Evolutionary conservation across 2,888 invertebrate species (phyloP).

Genomic region (Neocrepidodera transversa): DNA sequence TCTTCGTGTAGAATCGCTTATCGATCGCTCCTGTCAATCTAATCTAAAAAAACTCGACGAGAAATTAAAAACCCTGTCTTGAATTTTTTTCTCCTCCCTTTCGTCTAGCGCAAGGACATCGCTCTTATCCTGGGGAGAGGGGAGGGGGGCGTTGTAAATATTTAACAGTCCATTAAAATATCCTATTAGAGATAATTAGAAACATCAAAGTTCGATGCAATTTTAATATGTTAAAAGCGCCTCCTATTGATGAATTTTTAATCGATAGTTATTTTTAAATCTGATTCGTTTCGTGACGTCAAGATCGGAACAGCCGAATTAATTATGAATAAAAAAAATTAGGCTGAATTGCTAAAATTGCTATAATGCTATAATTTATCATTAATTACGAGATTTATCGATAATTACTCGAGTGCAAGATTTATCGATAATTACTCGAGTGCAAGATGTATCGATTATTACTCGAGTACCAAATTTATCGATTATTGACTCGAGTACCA

Average conservation of each 20-base stretch:
- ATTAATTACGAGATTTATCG: no score
- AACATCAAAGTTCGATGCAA: slow-evolving; percentile 56
- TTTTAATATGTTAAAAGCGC: slow-evolving; percentile 57
- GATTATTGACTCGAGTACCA: no score
- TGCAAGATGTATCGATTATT: no score
- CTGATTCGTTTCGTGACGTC: slow-evolving; percentile 1
- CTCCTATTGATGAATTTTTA: slow-evolving; percentile 50
- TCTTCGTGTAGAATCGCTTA: no score
- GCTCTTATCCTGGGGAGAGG: no score
- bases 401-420: no score
- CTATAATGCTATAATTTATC: no score
- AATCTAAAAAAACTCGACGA: background rate
- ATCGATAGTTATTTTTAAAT: slow-evolving; percentile 47
- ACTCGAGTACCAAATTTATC: no score
- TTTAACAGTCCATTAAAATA: slow-evolving; percentile 50
- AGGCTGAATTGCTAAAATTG: no score
- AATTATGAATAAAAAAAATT: no score
- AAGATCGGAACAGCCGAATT: background rate
- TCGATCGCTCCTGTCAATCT: background rate
- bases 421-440: no score
- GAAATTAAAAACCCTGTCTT: background rate
- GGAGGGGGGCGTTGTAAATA: slow-evolving; percentile 45
- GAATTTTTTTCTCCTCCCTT: background rate
- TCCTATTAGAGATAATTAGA: slow-evolving; percentile 55
- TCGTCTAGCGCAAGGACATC: slow-evolving; percentile 1